Evolutionary conservation across 2,113 vertebrate genomes (phyloP).

Genomic region (zebrafish (Danio rerio)): DNA sequence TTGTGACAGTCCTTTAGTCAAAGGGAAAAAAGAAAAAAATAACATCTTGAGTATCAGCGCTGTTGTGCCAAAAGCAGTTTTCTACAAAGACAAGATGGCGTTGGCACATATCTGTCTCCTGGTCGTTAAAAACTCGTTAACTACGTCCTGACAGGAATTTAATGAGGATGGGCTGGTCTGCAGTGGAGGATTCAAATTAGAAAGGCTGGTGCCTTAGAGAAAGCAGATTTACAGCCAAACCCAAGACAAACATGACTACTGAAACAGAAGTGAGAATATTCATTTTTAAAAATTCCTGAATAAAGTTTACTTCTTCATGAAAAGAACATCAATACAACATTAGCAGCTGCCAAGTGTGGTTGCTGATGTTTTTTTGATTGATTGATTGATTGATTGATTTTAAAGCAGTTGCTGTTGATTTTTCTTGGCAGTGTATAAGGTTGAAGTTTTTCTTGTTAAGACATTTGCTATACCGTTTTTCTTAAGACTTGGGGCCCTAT

Average conservation of each 20-base stretch:
- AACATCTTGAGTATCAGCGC: not conserved
- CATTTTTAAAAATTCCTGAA: too few species aligned
- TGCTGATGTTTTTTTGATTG: too few species aligned
- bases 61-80: constrained; percentile 35
- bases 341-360: too few species aligned
- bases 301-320: too few species aligned
- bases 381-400: too few species aligned
- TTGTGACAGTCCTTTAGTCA: not conserved
- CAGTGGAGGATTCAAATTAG: constrained; percentile 45
- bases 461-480: too few species aligned
- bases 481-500: too few species aligned
- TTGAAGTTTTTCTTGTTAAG: too few species aligned
- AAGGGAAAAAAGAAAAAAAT: not conserved
- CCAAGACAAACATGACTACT: not conserved
- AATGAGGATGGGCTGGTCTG: constrained; percentile 49
- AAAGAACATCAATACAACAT: too few species aligned
- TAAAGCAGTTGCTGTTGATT: too few species aligned
- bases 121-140: constrained; percentile 57
- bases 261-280: too few species aligned
- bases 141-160: constrained; percentile 49
- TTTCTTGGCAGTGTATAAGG: too few species aligned
- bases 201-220: constrained; percentile 40
- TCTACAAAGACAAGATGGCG: constrained; percentile 29
- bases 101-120: constrained; percentile 40
- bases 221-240: constrained; percentile 42